Evolutionary conservation across 2,797 vertebrate species (phyloP).

Genomic region (Bradypodion pumilum): DNA sequence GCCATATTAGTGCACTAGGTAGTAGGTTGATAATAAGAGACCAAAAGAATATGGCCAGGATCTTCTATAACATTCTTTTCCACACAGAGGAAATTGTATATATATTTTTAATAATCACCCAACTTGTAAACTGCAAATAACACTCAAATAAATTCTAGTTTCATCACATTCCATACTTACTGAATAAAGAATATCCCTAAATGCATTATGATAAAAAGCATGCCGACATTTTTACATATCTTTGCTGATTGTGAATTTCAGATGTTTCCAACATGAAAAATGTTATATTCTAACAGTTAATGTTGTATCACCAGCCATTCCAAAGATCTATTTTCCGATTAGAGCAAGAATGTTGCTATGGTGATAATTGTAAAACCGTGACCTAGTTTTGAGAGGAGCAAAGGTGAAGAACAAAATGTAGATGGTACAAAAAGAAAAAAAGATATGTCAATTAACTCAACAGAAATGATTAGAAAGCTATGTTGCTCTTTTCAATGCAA

Average conservation of each 20-base stretch:
- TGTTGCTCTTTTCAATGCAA: not conserved
- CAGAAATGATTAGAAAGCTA: constrained; percentile 55
- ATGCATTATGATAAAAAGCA: constrained; percentile 66
- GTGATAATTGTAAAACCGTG: constrained; percentile 75
- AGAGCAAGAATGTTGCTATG: constrained; percentile 75
- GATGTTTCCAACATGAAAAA: constrained; percentile 80
- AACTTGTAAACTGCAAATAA: constrained; percentile 57
- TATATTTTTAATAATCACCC: constrained; percentile 43
- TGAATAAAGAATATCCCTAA: constrained; percentile 68
- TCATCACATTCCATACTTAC: constrained; percentile 53
- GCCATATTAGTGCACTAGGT: constrained; percentile 78
- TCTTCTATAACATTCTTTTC: constrained; percentile 59
- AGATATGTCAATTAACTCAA: constrained; percentile 66
- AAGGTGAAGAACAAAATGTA: constrained; percentile 58
- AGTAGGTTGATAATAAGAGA: constrained; percentile 71
- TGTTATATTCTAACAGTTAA: constrained; percentile 73
- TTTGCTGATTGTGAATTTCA: constrained; percentile 72
- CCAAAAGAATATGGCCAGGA: constrained; percentile 54
- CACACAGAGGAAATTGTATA: constrained; percentile 55
- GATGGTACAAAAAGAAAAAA: constrained; percentile 56
- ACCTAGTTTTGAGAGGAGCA: constrained; percentile 57
- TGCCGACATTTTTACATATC: constrained; percentile 73
- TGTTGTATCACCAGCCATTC: constrained; percentile 72
- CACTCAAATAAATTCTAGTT: constrained; percentile 63
- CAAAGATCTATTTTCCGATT: constrained; percentile 78